Evolutionary conservation across 2,797 vertebrate species (phyloP), one percentile per base, ranked within the genome.

Genomic region (Saxicola maurus): DNA sequence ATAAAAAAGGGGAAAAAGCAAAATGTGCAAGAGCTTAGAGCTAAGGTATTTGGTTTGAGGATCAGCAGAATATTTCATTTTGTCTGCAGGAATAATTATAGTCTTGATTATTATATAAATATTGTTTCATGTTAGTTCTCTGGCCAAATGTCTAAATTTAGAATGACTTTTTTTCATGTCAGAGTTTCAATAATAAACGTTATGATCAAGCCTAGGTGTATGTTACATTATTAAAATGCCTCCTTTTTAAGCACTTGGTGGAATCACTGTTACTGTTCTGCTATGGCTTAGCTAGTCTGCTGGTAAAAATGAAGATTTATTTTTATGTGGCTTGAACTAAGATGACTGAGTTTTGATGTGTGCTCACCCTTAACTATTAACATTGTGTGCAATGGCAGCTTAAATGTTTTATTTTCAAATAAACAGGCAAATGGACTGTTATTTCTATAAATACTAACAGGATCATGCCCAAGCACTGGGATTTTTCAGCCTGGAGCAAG

Each of bases 391-490:
- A 4, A 81, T 55, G 61, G 85, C 92, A 86, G 79, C 60, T 73
- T 91, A 90, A 86, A 90, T 87, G 81, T 87, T 92, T 92, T 86
- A 83, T 93, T 95, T 94, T 89, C 94, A 94, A 86, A 95, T 76
- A 92, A 91, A 90, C 69, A 87, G 56, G 94, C 28, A 38, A 91
- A 90, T 64, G 81, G 49, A 59, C 65, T 79, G 72, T 89, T 92
- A 93, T 91, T 94, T 95, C 90, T 93, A 76, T 76, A 93, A 94
- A 72, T 86, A 86, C 49, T 83, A 82, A 85, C 76, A 94, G 82
- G 87, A 94, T 91, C 92, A 65, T 93, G 85, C 85, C 74, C 80
- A 91, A 92, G 88, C 90, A 53, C 68, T 65, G 57, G 51, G 88
- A 87, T 82, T 94, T 96, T 94, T 94, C 88, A 87, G 90, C 87